phyloP scores from a whole-genome alignment of 2,797 vertebrate genomes.

The Gymnocypris eckloni region DNA sequence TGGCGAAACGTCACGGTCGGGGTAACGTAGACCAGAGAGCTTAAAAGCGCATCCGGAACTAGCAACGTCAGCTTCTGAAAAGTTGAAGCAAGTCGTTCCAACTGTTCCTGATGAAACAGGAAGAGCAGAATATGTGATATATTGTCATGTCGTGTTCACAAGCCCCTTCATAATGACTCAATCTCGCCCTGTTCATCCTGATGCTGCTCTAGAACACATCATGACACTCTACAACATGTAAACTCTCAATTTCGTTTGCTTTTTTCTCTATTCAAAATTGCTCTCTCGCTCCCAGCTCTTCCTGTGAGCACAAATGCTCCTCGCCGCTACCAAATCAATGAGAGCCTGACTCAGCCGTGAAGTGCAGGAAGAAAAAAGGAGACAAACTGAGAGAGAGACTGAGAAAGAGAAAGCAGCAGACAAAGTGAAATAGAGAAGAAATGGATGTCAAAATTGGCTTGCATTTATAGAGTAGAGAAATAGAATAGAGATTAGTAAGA shows the following conservation, averaged over 20 bases:
- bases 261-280: slow-evolving; percentile 4
- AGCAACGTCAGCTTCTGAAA: no score
- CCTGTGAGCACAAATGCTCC: slow-evolving; percentile 22
- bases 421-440: background rate
- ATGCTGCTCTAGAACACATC: background rate
- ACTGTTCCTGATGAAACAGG: background rate
- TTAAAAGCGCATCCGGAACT: no score
- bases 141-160: background rate
- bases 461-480: background rate
- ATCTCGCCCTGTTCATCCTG: slow-evolving; percentile 4
- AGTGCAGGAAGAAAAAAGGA: slow-evolving; percentile 12
- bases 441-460: background rate
- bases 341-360: slow-evolving; percentile 24
- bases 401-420: slow-evolving; percentile 4
- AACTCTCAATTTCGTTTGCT: background rate
- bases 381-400: slow-evolving; percentile 8
- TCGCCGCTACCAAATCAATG: slow-evolving; percentile 40
- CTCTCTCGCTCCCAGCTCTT: slow-evolving; percentile 12
- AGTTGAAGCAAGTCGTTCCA: no score
- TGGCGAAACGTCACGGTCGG: no score
- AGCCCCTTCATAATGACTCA: slow-evolving; percentile 20
- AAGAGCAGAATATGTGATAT: slow-evolving; percentile 21
- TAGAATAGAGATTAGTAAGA: background rate
- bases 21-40: no score
- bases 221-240: slow-evolving; percentile 2